A percentile compares a stretch with the other conserved stretches of the same genome.
Conservation (phyloP, 2,888 invertebrate genomes). For the Thera britannica region DNA sequence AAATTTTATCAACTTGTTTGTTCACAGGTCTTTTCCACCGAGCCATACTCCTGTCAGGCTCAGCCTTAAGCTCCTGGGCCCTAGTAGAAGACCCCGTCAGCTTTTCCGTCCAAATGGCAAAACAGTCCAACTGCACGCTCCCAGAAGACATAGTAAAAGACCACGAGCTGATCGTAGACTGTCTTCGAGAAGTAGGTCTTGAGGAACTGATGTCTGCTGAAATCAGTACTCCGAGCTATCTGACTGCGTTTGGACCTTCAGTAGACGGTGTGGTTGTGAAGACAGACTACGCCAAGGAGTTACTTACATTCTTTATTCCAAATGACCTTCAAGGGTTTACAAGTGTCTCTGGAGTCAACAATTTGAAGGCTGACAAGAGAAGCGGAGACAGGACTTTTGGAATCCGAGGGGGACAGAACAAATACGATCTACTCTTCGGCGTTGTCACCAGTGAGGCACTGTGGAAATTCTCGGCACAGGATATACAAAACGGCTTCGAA, state of each 20-base stretch:
- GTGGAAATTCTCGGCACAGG: slow-evolving; percentile 94
- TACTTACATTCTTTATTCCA: slow-evolving; percentile 89
- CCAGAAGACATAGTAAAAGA: slow-evolving; percentile 93
- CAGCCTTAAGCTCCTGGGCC: slow-evolving; percentile 95
- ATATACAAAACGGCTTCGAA: slow-evolving; percentile 94
- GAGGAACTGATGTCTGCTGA: slow-evolving; percentile 91
- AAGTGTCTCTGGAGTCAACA: slow-evolving; percentile 85
- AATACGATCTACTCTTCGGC: slow-evolving; percentile 95
- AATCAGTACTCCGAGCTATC: slow-evolving; percentile 91
- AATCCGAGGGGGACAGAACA: slow-evolving; percentile 84
- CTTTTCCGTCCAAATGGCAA: slow-evolving; percentile 92
- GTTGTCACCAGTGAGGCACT: slow-evolving; percentile 96
- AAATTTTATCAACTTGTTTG: slow-evolving; percentile 35
- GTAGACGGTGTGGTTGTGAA: slow-evolving; percentile 97
- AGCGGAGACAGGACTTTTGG: slow-evolving; percentile 86
- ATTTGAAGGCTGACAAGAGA: slow-evolving; percentile 85
- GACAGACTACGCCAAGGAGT: slow-evolving; percentile 93
- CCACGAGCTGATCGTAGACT: slow-evolving; percentile 94
- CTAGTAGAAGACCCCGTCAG: slow-evolving; percentile 93
- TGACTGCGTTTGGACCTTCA: slow-evolving; percentile 96
- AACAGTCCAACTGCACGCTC: slow-evolving; percentile 92
- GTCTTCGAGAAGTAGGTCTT: slow-evolving; percentile 90
- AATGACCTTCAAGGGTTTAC: slow-evolving; percentile 87
- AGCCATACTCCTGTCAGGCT: slow-evolving; percentile 94
- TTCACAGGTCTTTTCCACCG: slow-evolving; percentile 93